Evolutionary conservation across 1,140 invertebrate species (phyloP), one percentile per base, ranked within the genome.

Genomic region (Drosophila seguyi): DNA sequence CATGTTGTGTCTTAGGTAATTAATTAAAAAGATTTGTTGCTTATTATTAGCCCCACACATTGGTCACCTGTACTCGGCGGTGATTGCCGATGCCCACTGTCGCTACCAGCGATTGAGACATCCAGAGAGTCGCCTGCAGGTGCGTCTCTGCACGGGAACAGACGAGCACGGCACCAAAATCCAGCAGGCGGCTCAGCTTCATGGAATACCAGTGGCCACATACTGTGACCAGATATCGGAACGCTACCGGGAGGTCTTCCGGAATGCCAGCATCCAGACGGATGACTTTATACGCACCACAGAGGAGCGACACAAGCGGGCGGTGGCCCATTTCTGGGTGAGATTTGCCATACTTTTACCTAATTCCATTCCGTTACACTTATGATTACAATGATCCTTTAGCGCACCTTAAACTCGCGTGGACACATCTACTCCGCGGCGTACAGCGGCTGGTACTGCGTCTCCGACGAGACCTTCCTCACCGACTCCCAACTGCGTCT

Each of bases 141-240:
- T 95, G 22, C 94, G 96, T 59, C 96, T 99, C 82, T 95, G 95
- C 42, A 99, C 97, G 42, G 98, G 99, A 14, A 99, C 98, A 13
- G 99, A 99, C 94, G 99, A 99, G 93, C 99, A 99, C 95, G 99
- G 99, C 4, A 96, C 96, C 0, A 99, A 99, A 94, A 96, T 99
- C 79, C 96, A 97, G 93, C 95, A 96, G 93, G 97, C 98, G 11
- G 97, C 98, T 10, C 84, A 93, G 29, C 92, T 92, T 65, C 91
- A 93, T 38, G 94, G 95, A 11, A 79, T 94, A 34, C 86, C 94
- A 0, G 93, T 95, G 22, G 65, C 92, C 34, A 91, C 94, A 5
- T 98, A 98, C 92, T 98, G 97, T 90, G 93, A 94, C 42, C 91
- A 94, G 50, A 95, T 98, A 56, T 98, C 97, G 0, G 62, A 93